A percentile compares a stretch with the other conserved stretches of the same genome.
Conservation (phyloP, 1,140 invertebrate genomes). For the Drosophila lacertosa region DNA sequence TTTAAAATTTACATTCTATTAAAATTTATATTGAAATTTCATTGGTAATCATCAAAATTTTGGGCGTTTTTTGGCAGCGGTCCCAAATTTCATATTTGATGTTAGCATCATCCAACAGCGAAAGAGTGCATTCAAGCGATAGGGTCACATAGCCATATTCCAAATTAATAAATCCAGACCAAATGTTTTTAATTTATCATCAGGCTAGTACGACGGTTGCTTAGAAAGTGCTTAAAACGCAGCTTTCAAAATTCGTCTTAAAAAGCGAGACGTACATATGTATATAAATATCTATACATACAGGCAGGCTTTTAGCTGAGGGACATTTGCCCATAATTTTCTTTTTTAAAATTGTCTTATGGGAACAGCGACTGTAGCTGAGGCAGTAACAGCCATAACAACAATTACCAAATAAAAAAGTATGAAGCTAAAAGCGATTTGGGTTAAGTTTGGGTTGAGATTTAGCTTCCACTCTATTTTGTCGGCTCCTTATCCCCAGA, state of each 20-base stretch:
- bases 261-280: background rate
- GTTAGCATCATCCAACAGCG: background rate
- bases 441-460: slow-evolving; percentile 21
- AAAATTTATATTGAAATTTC: slow-evolving; percentile 1
- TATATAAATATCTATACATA: slow-evolving; percentile 34
- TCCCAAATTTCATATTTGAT: slow-evolving; percentile 15
- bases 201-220: slow-evolving; percentile 29
- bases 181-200: slow-evolving; percentile 41
- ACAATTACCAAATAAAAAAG: slow-evolving; percentile 63
- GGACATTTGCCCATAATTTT: slow-evolving; percentile 65
- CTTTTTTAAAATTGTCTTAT: slow-evolving; percentile 61
- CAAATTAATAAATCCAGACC: background rate
- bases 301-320: background rate
- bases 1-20: background rate
- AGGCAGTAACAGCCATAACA: slow-evolving; percentile 24
- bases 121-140: background rate
- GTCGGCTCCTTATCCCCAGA: background rate
- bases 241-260: slow-evolving; percentile 25
- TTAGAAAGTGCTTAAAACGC: slow-evolving; percentile 32
- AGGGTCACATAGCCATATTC: background rate
- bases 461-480: slow-evolving; percentile 9
- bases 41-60: background rate
- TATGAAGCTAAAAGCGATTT: slow-evolving; percentile 36
- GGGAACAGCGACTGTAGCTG: slow-evolving; percentile 37
- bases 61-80: slow-evolving; percentile 52